phyloP scores from a whole-genome alignment of 2,797 vertebrate species.

The Silurus aristotelis region DNA sequence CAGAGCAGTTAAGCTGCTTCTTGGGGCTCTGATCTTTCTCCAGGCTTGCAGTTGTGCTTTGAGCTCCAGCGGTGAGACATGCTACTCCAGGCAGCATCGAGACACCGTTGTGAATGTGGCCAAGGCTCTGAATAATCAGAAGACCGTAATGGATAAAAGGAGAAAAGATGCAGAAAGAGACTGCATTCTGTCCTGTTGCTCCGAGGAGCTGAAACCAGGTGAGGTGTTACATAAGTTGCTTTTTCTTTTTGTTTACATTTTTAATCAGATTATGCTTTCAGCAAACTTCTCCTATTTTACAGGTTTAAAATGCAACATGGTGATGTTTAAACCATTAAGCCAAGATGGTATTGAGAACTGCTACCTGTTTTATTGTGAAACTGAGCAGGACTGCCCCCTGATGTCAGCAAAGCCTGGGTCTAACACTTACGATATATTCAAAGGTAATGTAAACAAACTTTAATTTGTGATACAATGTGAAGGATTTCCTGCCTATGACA shows the following conservation, averaged over 20 bases:
- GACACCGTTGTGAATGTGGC: slow-evolving; percentile 63
- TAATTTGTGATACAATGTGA: too few species aligned
- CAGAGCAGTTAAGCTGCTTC: slow-evolving; percentile 38
- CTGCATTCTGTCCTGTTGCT: slow-evolving; percentile 77
- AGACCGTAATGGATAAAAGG: slow-evolving; percentile 57
- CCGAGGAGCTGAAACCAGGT: slow-evolving; percentile 62
- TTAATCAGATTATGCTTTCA: not conserved
- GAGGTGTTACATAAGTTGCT: not conserved
- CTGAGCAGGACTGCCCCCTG: slow-evolving; percentile 80
- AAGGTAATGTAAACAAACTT: slow-evolving; percentile 70
- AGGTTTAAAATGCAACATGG: slow-evolving; percentile 86
- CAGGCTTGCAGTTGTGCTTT: slow-evolving; percentile 14
- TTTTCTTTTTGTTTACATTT: not conserved
- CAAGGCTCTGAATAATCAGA: slow-evolving; percentile 48
- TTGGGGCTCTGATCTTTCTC: slow-evolving; percentile 35
- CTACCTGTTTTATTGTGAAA: slow-evolving; percentile 85
- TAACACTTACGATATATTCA: slow-evolving; percentile 80
- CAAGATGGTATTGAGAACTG: slow-evolving; percentile 77
- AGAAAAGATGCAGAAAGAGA: slow-evolving; percentile 65
- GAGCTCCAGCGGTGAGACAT: slow-evolving; percentile 64
- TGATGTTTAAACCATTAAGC: slow-evolving; percentile 75
- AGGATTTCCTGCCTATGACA: too few species aligned
- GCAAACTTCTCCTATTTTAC: slow-evolving; percentile 44
- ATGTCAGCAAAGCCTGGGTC: slow-evolving; percentile 69
- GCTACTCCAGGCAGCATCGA: slow-evolving; percentile 74